These are phyloP conservation scores for Phycodurus eques DNA, from an alignment of 2,113 vertebrate species.

Conservation along the genomic window DNA sequence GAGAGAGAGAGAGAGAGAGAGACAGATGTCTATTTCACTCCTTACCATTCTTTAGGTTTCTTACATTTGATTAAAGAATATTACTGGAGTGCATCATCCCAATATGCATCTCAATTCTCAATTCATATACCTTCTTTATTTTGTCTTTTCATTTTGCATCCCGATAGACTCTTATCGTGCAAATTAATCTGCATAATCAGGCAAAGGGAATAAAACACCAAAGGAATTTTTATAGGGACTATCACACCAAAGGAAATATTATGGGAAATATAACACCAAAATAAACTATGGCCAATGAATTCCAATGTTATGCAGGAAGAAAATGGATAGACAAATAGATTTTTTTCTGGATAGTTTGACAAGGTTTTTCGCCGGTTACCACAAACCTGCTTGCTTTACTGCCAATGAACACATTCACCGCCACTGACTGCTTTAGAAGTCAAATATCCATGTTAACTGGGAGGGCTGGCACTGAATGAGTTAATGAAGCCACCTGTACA, in stretches of 20 bases:
- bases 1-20: constrained; percentile 4
- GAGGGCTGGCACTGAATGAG: too few species aligned
- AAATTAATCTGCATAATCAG: constrained; percentile 9
- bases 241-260: neutral
- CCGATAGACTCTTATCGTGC: neutral
- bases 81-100: neutral
- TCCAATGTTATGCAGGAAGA: neutral
- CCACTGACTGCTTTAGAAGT: too few species aligned
- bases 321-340: neutral
- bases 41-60: constrained; percentile 10
- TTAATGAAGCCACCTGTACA: neutral
- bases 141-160: neutral
- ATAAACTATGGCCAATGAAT: neutral
- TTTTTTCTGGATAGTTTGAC: neutral
- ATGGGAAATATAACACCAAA: too few species aligned
- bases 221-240: neutral
- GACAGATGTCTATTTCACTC: constrained; percentile 9
- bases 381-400: neutral
- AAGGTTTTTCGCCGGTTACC: constrained; percentile 3
- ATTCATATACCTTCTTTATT: neutral
- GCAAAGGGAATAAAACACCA: neutral
- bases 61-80: constrained; percentile 10
- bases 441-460: too few species aligned
- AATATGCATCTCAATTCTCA: constrained; percentile 2
- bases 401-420: neutral